Conservation (phyloP, 2,113 vertebrate species). For the Shinisaurus crocodilurus region DNA sequence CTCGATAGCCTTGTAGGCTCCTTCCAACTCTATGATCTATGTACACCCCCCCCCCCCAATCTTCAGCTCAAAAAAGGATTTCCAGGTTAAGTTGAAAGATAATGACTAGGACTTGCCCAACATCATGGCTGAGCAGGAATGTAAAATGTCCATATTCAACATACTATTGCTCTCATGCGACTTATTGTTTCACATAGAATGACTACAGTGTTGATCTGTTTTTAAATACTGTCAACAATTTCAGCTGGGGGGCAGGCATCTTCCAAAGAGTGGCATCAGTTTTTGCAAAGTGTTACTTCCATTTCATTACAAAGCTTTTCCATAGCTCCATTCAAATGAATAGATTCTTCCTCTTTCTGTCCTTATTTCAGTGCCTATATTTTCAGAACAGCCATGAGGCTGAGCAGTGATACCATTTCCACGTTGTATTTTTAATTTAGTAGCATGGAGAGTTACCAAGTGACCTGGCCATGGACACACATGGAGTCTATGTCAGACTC, state of each 20-base stretch:
- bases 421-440: conserved; percentile 6
- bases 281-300: not conserved
- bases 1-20: no score
- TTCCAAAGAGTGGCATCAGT: not conserved
- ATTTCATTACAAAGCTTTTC: not conserved
- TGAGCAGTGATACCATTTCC: not conserved
- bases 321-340: not conserved
- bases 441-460: not conserved
- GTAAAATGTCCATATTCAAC: not conserved
- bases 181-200: not conserved
- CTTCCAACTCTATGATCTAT: no score
- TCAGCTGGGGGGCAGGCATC: not conserved
- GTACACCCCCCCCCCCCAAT: no score
- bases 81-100: not conserved
- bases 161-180: not conserved
- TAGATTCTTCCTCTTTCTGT: not conserved
- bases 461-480: not conserved
- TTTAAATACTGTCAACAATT: not conserved
- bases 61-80: not conserved
- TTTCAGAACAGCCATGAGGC: conserved; percentile 5
- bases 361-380: not conserved
- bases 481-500: not conserved
- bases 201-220: not conserved
- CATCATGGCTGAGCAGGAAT: not conserved
- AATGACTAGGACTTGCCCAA: not conserved